Evolutionary conservation across 1,140 invertebrate genomes (phyloP), one percentile per base, ranked within the genome.

Genomic region (Papilio helenus): DNA sequence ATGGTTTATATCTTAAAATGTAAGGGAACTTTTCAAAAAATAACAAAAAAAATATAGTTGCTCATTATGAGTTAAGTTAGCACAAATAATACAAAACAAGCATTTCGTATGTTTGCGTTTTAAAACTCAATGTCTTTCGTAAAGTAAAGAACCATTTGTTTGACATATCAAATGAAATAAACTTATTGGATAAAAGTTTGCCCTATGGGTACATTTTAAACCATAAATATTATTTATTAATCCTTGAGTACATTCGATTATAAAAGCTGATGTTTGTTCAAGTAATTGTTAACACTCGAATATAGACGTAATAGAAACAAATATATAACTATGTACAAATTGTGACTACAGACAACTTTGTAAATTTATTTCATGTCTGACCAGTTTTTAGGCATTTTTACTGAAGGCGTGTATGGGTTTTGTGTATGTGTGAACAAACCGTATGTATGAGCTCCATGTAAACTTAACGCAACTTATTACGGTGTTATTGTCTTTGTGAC

Each of bases 401-500:
- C 34, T 29, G 61, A 51, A 23, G 68, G 1, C 8, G 76, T 61
- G 76, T 12, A 55, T 51, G 16, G 49, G 16, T 51, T 51, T 3
- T 18, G 46, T 49, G 74, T 76, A 18, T 49, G 58, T 34, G 26
- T 58, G 16, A 76, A n/a, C 18, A 18, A 20, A 34, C 61, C 14
- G 29, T 58, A 58, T 58, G 55, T 76, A 61, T 61, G 76, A 65
- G 42, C 58, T 77, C 23, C 55, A 65, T 77, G 8, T 76, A 8
- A 39, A 42, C 73, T 81, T 72, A 65, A 61, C 51, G 76, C 79
- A 72, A 79, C 39, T 79, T 76, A 83, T 68, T 65, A 79, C 76
- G 79, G 79, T 82, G 76, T 80, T 89, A 86, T 80, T 83, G 86
- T 90, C 83, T 82, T 76, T 82, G 83, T 83, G 83, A 90, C 79